Evolutionary conservation across 2,888 invertebrate species (phyloP).

Genomic region (Junonia oenone): DNA sequence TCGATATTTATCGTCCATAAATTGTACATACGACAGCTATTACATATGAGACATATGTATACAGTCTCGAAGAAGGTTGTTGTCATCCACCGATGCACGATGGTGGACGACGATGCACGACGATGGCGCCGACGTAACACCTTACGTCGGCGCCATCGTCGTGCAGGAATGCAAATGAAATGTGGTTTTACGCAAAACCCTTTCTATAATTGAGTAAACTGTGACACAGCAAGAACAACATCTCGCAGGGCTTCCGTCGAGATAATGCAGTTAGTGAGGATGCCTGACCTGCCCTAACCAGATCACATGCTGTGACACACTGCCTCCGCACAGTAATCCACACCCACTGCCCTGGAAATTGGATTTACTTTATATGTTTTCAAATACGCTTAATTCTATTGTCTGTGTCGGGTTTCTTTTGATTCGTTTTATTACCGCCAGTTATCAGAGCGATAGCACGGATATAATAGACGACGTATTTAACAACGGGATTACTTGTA

Average conservation of each 20-base stretch:
- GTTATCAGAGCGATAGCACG: background rate
- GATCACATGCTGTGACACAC: conserved; percentile 2
- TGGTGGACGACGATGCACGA: no score
- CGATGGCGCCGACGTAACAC: no score
- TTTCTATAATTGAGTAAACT: background rate
- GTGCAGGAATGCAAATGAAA: background rate
- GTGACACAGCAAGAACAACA: background rate
- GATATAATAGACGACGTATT: background rate
- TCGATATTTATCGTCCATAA: background rate
- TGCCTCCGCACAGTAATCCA: conserved; percentile 1
- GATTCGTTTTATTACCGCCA: background rate
- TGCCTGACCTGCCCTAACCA: conserved; percentile 5
- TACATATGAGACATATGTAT: background rate
- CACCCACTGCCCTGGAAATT: conserved; percentile 1
- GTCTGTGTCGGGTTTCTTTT: background rate
- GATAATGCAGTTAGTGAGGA: conserved; percentile 10
- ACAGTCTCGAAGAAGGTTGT: background rate
- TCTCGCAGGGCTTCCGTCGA: conserved; percentile 7
- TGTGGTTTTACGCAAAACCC: background rate
- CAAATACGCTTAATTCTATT: background rate
- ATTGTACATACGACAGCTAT: background rate
- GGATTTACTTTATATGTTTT: conserved; percentile 10
- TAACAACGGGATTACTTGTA: background rate
- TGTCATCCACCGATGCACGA: no score
- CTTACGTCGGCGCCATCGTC: no score